Evolutionary conservation across 1,140 invertebrate genomes (phyloP).

Genomic region (Drosophila nebulosa): DNA sequence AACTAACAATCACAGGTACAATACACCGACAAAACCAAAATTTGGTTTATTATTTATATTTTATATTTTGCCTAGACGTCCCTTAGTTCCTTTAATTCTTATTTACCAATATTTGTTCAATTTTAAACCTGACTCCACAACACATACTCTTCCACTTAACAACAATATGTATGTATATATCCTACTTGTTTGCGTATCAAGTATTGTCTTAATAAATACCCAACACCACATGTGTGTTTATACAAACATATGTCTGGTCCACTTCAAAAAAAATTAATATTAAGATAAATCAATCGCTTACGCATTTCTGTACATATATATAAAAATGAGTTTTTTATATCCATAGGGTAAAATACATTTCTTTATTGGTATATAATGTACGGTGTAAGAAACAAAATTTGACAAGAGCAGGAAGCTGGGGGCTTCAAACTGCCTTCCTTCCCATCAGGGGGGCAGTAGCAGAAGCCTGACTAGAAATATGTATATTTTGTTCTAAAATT

Average conservation of each 20-base stretch:
- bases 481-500: too few species aligned
- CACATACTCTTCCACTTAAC: neutral
- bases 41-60: conserved; percentile 4
- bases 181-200: neutral
- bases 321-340: too few species aligned
- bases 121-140: conserved; percentile 7
- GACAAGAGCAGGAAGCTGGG: too few species aligned
- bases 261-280: neutral
- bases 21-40: conserved; percentile 83
- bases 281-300: neutral
- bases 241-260: neutral
- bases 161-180: neutral
- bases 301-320: too few species aligned
- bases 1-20: conserved; percentile 99
- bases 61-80: conserved; percentile 9
- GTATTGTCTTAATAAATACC: neutral
- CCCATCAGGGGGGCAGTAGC: too few species aligned
- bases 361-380: too few species aligned
- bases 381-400: too few species aligned
- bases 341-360: too few species aligned
- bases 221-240: neutral
- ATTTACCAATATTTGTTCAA: conserved; percentile 6
- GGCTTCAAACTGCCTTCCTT: too few species aligned
- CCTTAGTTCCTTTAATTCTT: neutral
- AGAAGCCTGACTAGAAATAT: too few species aligned